phyloP scores from a whole-genome alignment of 2,888 invertebrate species.

The Ormyrus thymus region DNA sequence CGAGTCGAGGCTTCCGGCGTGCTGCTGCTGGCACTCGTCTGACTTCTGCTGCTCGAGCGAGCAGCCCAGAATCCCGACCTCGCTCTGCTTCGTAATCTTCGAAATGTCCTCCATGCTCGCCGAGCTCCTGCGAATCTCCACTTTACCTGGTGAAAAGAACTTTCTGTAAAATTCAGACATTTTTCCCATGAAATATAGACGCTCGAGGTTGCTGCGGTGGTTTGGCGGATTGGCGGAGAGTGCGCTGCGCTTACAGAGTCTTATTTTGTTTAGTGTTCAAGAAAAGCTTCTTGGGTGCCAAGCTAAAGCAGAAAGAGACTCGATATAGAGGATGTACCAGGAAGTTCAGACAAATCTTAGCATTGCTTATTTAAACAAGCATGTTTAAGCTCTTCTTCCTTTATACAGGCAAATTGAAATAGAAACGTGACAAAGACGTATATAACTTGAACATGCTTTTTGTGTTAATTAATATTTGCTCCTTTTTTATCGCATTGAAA shows the following conservation, averaged over 20 bases:
- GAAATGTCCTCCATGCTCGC: slow-evolving; percentile 74
- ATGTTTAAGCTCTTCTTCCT: no score
- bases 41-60: slow-evolving; percentile 67
- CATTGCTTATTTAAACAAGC: no score
- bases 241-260: not conserved
- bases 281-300: no score
- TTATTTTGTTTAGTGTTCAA: no score
- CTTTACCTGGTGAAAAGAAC: slow-evolving; percentile 60
- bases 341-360: no score
- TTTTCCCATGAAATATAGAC: slow-evolving; percentile 7
- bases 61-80: slow-evolving; percentile 63
- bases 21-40: slow-evolving; percentile 66
- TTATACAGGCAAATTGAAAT: no score
- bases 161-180: slow-evolving; percentile 40
- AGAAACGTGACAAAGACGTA: no score
- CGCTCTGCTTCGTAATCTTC: slow-evolving; percentile 71
- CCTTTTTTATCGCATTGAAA: no score
- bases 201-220: not conserved
- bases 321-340: no score
- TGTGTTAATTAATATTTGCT: no score
- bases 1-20: slow-evolving; percentile 72
- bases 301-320: no score
- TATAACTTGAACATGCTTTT: no score
- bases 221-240: not conserved
- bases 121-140: slow-evolving; percentile 72